A percentile compares a stretch with the other conserved stretches of the same genome.
phyloP scores from a whole-genome alignment of 37 sponge, comb jelly and placozoan genomes.

The Aphrocallistes beatrix region DNA sequence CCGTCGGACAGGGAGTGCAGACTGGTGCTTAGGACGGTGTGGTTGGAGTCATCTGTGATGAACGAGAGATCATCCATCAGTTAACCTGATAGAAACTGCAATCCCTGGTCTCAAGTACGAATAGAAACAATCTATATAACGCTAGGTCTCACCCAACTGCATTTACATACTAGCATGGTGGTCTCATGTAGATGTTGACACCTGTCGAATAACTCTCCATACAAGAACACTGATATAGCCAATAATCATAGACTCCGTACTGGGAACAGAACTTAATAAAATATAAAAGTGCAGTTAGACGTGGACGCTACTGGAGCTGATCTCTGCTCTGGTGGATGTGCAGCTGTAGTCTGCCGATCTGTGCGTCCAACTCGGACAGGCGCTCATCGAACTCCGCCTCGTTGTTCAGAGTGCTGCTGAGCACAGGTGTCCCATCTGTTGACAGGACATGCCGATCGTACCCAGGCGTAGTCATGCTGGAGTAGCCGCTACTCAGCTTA shows the following conservation, averaged over 20 bases:
- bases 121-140: too few relatives aligned
- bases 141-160: too few relatives aligned
- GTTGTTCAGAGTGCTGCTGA: background rate
- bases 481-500: too few relatives aligned
- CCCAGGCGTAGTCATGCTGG: background rate
- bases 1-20: background rate
- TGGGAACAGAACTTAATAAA: too few relatives aligned
- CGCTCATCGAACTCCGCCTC: background rate
- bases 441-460: background rate
- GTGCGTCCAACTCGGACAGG: background rate
- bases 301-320: background rate
- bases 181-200: too few relatives aligned
- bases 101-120: too few relatives aligned
- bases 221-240: too few relatives aligned
- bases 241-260: too few relatives aligned
- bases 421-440: background rate
- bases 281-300: background rate
- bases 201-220: too few relatives aligned
- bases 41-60: background rate
- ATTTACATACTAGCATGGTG: too few relatives aligned
- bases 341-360: background rate
- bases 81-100: too few relatives aligned
- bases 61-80: background rate
- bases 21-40: background rate
- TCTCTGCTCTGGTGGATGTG: background rate